These are phyloP conservation scores for Geophilus truncorum DNA, from an alignment of 2,888 invertebrate genomes.

Conservation along the genomic window DNA sequence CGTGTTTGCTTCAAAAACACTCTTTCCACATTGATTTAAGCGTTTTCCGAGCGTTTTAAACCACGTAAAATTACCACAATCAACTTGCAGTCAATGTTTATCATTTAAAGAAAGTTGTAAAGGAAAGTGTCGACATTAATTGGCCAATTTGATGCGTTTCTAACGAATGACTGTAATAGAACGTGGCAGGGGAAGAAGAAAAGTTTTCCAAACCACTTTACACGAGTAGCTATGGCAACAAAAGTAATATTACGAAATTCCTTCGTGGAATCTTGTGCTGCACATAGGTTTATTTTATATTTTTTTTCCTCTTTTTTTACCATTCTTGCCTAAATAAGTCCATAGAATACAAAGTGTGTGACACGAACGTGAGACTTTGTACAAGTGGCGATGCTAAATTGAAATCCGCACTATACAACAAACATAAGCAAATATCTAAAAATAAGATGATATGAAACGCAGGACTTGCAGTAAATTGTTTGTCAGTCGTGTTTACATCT, in stretches of 20 bases:
- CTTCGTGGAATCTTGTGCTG: neutral
- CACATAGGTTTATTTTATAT: neutral
- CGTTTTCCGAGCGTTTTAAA: too few species aligned
- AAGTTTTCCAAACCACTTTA: conserved; percentile 2
- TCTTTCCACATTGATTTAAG: too few species aligned
- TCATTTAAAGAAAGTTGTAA: neutral
- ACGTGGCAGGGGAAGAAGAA: neutral
- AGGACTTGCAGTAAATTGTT: neutral
- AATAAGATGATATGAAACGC: neutral
- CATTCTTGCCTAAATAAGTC: neutral
- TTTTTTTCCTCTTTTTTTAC: neutral
- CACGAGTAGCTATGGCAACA: neutral
- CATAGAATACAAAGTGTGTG: neutral
- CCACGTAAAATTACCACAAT: too few species aligned
- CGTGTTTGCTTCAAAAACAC: too few species aligned
- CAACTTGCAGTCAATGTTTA: too few species aligned
- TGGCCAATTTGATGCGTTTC: neutral
- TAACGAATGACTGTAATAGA: neutral
- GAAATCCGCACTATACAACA: neutral
- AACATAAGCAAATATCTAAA: neutral
- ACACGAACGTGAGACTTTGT: neutral
- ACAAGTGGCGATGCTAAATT: neutral
- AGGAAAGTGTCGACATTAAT: neutral
- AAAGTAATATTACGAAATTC: neutral
- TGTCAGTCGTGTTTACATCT: neutral